Evolutionary conservation across 1,140 invertebrate species (phyloP), one percentile per base, ranked within the genome.

Genomic region (Adoxophyes honmai): DNA sequence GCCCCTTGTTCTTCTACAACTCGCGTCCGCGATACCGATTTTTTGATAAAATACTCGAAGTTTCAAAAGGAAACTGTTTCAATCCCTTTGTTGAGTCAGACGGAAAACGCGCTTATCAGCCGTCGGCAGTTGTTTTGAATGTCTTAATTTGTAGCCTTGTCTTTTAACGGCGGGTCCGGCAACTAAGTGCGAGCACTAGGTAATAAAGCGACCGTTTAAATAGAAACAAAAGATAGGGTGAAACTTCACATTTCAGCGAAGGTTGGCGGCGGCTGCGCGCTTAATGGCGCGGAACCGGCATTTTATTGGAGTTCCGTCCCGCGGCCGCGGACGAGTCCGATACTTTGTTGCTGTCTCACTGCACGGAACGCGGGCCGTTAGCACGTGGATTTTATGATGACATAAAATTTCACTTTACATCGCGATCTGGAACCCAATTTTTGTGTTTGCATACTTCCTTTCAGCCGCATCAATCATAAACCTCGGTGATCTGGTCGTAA

Each of bases 321-420:
- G n/a, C 42, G 21, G 21, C 42, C 42, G 21, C 28, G 42, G 16
- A 48, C 42, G 37, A 39, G 13, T 38, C 60, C 39, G 51, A 36
- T 52, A 33, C 15, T 51, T 39, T 51, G 56, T 56, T 55, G 34
- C 36, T 51, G 10, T 33, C 13, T 42, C 34, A 18, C 58, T 36
- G 28, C 16, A 58, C 14, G 52, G 57, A 52, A 62, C 62, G 60
- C 58, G 37, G 35, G 33, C 51, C 58, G 64, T 66, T 66, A 65
- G 42, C 68, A 66, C 66, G 64, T 64, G 60, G 59, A 78, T 75
- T 77, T 77, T 77, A 78, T 65, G 68, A 66, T 57, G 58, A 58
- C 62, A 71, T 81, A 78, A 77, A 78, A 78, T 77, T 77, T 78
- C 72, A 72, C 72, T 77, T 73, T 67, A 60, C 66, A 58, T 70